Base-by-base conservation (phyloP, 2,888 invertebrate species). In the Drosophila vallismaia region DNA sequence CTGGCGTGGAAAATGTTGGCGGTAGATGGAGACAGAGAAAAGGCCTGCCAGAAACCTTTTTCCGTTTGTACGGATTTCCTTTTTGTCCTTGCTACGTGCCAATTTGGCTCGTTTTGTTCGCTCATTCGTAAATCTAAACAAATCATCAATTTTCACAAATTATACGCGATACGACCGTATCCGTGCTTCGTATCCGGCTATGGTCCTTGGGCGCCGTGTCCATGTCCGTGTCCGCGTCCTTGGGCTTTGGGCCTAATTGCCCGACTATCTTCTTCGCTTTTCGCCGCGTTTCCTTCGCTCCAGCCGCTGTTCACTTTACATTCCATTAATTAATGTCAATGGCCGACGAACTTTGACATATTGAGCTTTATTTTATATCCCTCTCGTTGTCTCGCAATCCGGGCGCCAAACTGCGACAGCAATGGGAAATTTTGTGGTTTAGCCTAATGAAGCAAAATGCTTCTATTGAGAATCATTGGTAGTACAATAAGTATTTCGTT, bases 121-220 rank as follows among this genome's bases (percentile, higher is more conserved):
- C 75, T 74, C 87, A 83, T 84, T 84, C 83, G 88, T 88, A 84
- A 86, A 80, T 86, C 88, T 79, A 88, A 88, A 85, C 84, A 85
- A 85, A 88, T 88, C 84, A 86, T 86, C 88, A 88, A 88, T 85
- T 85, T 85, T 85, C 84, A 84, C 88, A 88, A 88, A 88, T 88
- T 85, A 86, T 76, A 84, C 71, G 76, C 70, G 76, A 57, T 56
- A 75, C 56, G 12, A 38, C 50, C 36, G 9, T 48, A 36, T 40
- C 56, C 38, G 12, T 56, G 31, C 36, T 24, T 29, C 8, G 46
- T 40, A 59, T 60, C 60, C 60, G 58, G 42, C 44, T 40, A 24
- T 33, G 54, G 26, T 44, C 19, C 40, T 42, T 42, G 40, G 14
- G 14, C 40, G 2, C 44, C 44, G 24, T 9, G 10, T n/a, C 52